phyloP scores from a whole-genome alignment of 35 echinoderm and acorn worm genomes.

The Heliocidaris tuberculata region DNA sequence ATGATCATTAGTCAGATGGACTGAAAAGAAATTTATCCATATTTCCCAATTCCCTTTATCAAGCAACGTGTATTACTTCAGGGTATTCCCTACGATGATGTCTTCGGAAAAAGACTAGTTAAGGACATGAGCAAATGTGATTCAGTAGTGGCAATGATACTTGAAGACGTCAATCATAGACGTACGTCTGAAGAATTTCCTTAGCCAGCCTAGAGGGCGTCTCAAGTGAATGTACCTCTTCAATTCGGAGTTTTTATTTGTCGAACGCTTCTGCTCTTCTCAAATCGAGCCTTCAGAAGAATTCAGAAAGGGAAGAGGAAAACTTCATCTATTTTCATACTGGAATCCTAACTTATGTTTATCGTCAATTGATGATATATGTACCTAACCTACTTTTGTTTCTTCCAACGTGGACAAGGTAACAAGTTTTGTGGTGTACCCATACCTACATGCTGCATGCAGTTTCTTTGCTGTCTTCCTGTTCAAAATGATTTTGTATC shows the following conservation, averaged over 20 bases:
- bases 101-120: not conserved
- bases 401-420: no score
- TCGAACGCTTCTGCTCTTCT: not conserved
- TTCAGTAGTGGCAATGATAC: not conserved
- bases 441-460: no score
- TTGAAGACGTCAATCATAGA: constrained; percentile 1
- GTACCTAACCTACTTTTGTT: no score
- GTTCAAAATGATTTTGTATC: no score
- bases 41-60: not conserved
- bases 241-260: not conserved
- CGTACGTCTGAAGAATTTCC: not conserved
- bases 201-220: not conserved
- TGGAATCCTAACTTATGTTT: no score
- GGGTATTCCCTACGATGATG: not conserved
- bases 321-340: no score
- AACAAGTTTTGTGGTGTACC: no score
- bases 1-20: not conserved
- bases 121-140: not conserved
- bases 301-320: no score
- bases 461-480: no score
- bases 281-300: not conserved
- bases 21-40: not conserved
- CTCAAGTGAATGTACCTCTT: not conserved
- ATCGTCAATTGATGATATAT: no score
- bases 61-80: not conserved